phyloP scores from a whole-genome alignment of 2,797 vertebrate genomes.

The Lerista edwardsae region DNA sequence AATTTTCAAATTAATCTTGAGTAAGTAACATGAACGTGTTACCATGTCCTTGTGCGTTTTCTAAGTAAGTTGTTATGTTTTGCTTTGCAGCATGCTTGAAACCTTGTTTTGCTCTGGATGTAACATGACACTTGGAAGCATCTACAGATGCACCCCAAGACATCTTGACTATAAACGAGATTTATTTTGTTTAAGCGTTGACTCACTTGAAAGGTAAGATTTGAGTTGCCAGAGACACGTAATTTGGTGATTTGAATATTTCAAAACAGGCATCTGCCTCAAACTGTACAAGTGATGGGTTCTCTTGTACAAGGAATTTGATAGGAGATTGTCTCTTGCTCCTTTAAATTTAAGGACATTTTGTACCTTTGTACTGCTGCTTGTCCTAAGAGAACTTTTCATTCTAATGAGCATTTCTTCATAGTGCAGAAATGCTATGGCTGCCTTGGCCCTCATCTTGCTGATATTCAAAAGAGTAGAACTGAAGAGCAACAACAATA shows the following conservation, averaged over 20 bases:
- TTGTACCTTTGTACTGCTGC: background rate
- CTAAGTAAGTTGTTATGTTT: background rate
- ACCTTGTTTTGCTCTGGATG: conserved; percentile 84
- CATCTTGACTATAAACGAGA: conserved; percentile 87
- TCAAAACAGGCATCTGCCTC: background rate
- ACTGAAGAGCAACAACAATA: background rate
- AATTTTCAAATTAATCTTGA: background rate
- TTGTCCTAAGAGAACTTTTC: background rate
- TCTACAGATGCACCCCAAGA: conserved; percentile 86
- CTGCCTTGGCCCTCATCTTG: background rate
- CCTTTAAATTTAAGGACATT: background rate
- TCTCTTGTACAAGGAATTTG: background rate
- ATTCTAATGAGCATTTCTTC: background rate
- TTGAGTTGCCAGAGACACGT: background rate
- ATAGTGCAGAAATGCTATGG: background rate
- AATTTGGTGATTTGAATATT: background rate
- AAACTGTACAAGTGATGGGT: background rate
- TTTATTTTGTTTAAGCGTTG: conserved; percentile 84
- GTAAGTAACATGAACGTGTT: background rate
- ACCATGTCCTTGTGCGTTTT: background rate
- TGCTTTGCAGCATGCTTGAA: conserved; percentile 79
- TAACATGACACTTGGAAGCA: conserved; percentile 77
- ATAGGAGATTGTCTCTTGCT: background rate
- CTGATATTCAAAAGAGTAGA: background rate
- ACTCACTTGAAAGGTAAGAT: conserved; percentile 85